Evolutionary conservation across 2,797 vertebrate species (phyloP).

Genomic region (Heterohyrax brucei): DNA sequence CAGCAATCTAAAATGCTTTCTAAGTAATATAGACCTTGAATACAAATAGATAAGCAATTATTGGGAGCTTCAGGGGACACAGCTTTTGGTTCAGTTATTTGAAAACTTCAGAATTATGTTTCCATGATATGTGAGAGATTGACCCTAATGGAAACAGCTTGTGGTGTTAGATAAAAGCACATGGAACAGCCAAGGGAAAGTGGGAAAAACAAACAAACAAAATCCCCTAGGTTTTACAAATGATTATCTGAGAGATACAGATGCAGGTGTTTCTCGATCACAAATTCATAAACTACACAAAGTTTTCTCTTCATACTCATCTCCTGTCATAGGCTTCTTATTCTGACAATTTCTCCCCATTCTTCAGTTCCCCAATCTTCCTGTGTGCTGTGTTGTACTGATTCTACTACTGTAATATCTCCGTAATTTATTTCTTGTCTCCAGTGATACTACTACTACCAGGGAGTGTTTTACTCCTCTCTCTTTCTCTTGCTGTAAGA

Average conservation of each 20-base stretch:
- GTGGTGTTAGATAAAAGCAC: neutral
- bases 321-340: neutral
- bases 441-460: neutral
- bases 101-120: slow-evolving; percentile 7
- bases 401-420: neutral
- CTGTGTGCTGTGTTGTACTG: neutral
- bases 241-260: neutral
- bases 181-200: neutral
- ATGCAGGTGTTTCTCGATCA: neutral
- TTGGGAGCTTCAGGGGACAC: neutral
- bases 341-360: neutral
- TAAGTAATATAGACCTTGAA: neutral
- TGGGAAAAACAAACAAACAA: neutral
- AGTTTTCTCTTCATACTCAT: neutral
- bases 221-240: neutral
- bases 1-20: slow-evolving; percentile 38
- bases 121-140: neutral
- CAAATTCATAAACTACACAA: slow-evolving; percentile 1
- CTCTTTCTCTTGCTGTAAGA: neutral
- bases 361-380: neutral
- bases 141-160: neutral
- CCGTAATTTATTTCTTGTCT: neutral
- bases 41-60: neutral
- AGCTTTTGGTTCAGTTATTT: neutral
- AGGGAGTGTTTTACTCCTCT: neutral